Evolutionary conservation across 2,797 vertebrate genomes (phyloP).

Genomic region (Cercopithecus diana): DNA sequence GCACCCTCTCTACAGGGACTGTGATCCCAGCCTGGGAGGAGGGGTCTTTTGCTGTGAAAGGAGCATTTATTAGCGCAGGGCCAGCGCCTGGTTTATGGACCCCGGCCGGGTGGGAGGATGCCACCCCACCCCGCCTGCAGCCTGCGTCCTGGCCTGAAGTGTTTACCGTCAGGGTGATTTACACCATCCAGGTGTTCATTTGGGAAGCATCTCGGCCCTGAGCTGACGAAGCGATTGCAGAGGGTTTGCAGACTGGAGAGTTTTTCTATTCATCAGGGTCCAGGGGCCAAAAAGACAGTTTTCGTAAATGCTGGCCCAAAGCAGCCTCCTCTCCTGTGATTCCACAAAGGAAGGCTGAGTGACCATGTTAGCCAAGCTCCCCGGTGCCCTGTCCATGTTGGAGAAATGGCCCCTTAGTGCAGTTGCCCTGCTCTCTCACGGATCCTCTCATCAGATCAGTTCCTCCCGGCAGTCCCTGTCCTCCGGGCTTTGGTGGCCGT

Average conservation of each 20-base stretch:
- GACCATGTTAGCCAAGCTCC: neutral
- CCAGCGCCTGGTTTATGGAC: conserved; percentile 77
- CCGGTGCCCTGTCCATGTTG: neutral
- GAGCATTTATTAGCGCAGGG: conserved; percentile 72
- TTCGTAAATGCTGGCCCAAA: neutral
- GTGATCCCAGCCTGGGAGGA: neutral
- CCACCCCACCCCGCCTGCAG: conserved; percentile 73
- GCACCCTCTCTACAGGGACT: neutral
- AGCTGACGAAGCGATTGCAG: conserved; percentile 87
- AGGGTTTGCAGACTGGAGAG: conserved; percentile 85
- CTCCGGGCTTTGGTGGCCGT: neutral
- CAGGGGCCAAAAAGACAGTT: conserved; percentile 78
- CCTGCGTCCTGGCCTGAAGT: conserved; percentile 86
- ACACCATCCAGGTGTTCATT: conserved; percentile 94
- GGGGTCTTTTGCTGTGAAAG: conserved; percentile 63
- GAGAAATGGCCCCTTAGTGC: fast-evolving
- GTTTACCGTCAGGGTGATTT: conserved; percentile 96
- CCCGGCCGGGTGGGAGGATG: neutral
- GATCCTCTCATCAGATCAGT: fast-evolving
- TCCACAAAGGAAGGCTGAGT: neutral
- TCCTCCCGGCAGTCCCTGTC: neutral
- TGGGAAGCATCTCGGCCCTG: conserved; percentile 86
- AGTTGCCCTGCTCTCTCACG: fast-evolving
- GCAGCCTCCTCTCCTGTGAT: neutral
- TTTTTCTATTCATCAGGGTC: conserved; percentile 87